These are phyloP conservation scores for Drosophila cardini DNA, from an alignment of 1,140 invertebrate genomes.

Conservation along the genomic window DNA sequence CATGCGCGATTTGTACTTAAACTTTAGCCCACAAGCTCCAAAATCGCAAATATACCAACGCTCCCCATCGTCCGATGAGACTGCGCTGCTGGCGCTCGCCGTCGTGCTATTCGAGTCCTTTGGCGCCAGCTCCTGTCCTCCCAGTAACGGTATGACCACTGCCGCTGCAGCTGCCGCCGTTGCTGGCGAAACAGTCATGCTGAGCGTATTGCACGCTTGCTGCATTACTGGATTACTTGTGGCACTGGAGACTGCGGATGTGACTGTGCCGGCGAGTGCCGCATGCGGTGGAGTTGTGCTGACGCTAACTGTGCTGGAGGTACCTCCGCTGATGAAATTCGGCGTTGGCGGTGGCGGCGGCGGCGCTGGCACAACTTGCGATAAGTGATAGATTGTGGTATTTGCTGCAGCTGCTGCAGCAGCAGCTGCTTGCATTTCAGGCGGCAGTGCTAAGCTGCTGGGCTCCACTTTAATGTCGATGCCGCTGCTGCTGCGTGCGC, in stretches of 20 bases:
- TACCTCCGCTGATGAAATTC: constrained; percentile 52
- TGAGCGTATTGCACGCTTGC: constrained; percentile 49
- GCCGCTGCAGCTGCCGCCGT: constrained; percentile 35
- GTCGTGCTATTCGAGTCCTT: constrained; percentile 81
- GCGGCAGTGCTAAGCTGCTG: constrained; percentile 47
- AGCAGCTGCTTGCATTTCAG: constrained; percentile 66
- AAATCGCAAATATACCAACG: constrained; percentile 81
- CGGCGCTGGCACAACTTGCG: constrained; percentile 61
- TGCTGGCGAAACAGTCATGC: constrained; percentile 31
- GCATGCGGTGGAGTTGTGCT: constrained; percentile 59
- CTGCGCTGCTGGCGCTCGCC: constrained; percentile 77
- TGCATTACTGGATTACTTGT: constrained; percentile 36
- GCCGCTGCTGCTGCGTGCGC: constrained; percentile 50
- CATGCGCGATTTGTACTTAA: constrained; percentile 81
- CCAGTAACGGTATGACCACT: constrained; percentile 45
- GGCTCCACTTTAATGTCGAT: constrained; percentile 75
- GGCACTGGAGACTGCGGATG: constrained; percentile 6
- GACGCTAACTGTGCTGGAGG: constrained; percentile 45
- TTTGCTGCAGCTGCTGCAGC: constrained; percentile 51
- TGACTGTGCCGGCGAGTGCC: neutral
- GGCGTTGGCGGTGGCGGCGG: constrained; percentile 58
- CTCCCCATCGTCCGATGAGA: constrained; percentile 79
- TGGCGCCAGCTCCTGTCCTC: constrained; percentile 57
- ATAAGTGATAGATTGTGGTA: constrained; percentile 69
- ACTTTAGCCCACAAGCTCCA: constrained; percentile 75